phyloP scores from a whole-genome alignment of 1,140 invertebrate genomes.

The Pseudomyrmex dendroicus region DNA sequence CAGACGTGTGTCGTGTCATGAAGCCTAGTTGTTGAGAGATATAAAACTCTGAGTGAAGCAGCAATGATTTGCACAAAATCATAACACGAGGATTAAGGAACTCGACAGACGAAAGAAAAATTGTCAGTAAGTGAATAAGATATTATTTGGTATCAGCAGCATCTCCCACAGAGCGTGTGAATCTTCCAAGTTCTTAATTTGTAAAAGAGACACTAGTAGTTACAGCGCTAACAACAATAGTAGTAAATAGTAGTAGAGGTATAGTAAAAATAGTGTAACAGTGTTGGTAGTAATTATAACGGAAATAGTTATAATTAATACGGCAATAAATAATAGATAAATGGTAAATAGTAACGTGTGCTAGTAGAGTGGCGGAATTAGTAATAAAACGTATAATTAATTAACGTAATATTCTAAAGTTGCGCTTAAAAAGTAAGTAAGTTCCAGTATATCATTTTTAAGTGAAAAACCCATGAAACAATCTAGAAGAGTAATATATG shows the following conservation, averaged over 20 bases:
- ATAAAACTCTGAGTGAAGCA: no score
- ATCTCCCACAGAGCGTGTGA: slow-evolving; percentile 8
- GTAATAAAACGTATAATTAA: background rate
- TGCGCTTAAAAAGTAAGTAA: slow-evolving; percentile 19
- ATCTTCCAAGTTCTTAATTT: slow-evolving; percentile 27
- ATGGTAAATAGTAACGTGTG: no score
- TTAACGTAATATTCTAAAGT: slow-evolving; percentile 40
- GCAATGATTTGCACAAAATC: background rate
- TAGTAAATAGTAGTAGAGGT: slow-evolving; percentile 21
- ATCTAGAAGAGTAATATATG: slow-evolving; percentile 37
- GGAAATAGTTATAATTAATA: background rate
- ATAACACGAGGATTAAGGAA: background rate
- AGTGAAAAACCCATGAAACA: slow-evolving; percentile 16
- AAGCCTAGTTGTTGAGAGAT: no score
- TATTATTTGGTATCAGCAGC: slow-evolving; percentile 9
- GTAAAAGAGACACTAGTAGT: slow-evolving; percentile 25
- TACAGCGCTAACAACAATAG: slow-evolving; percentile 35
- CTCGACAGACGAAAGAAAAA: slow-evolving; percentile 11
- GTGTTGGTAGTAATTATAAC: slow-evolving; percentile 35
- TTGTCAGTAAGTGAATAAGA: slow-evolving; percentile 1
- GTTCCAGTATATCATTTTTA: slow-evolving; percentile 20
- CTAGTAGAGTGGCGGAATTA: slow-evolving; percentile 10
- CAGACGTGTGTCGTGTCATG: no score
- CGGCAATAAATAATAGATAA: no score
- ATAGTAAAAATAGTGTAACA: background rate